Base-by-base conservation (phyloP, 2,797 vertebrate genomes). In the Nyctalus aviator region DNA sequence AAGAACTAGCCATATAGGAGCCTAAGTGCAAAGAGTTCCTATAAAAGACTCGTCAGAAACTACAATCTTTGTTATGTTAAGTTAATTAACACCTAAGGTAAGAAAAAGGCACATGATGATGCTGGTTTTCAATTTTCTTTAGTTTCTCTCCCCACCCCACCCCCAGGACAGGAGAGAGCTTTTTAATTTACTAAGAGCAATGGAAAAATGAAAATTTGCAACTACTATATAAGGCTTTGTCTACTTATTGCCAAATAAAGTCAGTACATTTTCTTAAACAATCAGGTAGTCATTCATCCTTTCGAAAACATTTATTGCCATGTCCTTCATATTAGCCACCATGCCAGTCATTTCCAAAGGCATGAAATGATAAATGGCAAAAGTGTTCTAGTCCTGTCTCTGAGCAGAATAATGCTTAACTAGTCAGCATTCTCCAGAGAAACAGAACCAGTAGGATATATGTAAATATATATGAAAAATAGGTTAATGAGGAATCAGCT, bases 61-160 rank as follows among this genome's bases (percentile, higher is more conserved):
- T 25, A 37, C 15, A 23, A 11, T 73, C 23, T 85, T 68, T 82
- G 53, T 79, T 62, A 92, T 82, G 59, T 79, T 62, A 92, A 30
- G 27, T 46, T 85, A 96, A 92, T 75, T 83, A 89, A 92, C 30
- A 88, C 53, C 25, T 27, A 72, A 88, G 20, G 53, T 64, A 92
- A 84, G 41, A 57, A 13, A 90, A 91, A 59, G 44, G 11, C 35
- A 25, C 77, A 37, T 21, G 27, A 64, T 78, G 50, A 86, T 59
- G 4, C 62, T 44, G 25, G 27, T 55, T 84, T 93, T 93, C 30
- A 6, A 84, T 90, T 72, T 88, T 50, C 32, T 92, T 81, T 41
- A 37, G 25, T 35, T 35, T 32, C 41, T 62, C 44, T 27, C 66
- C 81, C 55, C 20, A 68, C 50, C 20, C 81, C 55, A 48, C 46